Evolutionary conservation across 53 echinoderm and acorn worm species (phyloP).

Genomic region (Zoroaster sp.): DNA sequence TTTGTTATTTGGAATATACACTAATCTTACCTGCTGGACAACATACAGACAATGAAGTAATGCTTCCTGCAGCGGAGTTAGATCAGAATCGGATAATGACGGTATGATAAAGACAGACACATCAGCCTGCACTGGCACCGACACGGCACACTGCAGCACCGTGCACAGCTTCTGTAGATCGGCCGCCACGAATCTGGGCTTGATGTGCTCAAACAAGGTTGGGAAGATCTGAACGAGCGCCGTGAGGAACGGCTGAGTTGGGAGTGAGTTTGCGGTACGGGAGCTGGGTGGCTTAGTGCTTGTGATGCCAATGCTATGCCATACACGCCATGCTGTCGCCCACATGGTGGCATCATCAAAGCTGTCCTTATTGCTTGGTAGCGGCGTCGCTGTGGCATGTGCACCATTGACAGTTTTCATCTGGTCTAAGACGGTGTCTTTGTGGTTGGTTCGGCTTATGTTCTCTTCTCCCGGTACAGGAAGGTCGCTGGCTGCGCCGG

Average conservation of each 20-base stretch:
- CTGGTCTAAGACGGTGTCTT: background rate
- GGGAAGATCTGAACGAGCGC: constrained; percentile 96
- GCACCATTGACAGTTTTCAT: background rate
- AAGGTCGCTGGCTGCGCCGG: constrained; percentile 29
- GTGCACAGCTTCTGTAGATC: constrained; percentile 90
- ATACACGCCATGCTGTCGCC: constrained; percentile 95
- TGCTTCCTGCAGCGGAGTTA: constrained; percentile 84
- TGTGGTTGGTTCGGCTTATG: background rate
- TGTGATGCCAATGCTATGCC: constrained; percentile 88
- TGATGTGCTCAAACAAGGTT: constrained; percentile 87
- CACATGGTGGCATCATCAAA: constrained; percentile 82
- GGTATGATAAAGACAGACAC: constrained; percentile 93
- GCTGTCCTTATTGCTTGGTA: background rate
- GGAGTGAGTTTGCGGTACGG: constrained; percentile 67
- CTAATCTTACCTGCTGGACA: constrained; percentile 75
- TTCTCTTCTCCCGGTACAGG: constrained; percentile 44
- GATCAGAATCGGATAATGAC: constrained; percentile 76
- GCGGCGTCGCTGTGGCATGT: background rate
- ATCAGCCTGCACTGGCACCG: constrained; percentile 95
- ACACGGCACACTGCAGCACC: constrained; percentile 90
- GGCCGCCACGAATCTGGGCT: constrained; percentile 82
- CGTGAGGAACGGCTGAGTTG: constrained; percentile 93
- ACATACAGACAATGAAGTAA: constrained; percentile 87
- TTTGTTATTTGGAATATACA: background rate
- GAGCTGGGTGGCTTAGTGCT: constrained; percentile 77